Percentiles rank a stretch among this genome's conserved stretches.
These are phyloP conservation scores for Heliconius erato DNA, from an alignment of 2,888 invertebrate genomes.

Conservation along the genomic window DNA sequence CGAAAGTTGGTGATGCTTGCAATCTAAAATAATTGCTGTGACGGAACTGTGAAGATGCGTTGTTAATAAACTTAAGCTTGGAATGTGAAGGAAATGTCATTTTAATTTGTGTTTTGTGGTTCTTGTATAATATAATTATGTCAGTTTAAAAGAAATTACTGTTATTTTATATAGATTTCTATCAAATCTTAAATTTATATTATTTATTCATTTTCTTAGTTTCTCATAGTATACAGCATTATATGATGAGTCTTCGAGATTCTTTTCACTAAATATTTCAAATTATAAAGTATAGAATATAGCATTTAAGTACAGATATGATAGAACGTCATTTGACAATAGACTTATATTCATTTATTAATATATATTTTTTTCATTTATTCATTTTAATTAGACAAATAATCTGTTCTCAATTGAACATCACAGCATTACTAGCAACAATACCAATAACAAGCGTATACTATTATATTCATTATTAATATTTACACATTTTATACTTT, in stretches of 20 bases:
- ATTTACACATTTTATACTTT: no score
- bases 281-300: no score
- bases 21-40: conserved; percentile 32
- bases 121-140: background rate
- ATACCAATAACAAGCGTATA: background rate
- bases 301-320: no score
- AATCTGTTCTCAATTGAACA: background rate
- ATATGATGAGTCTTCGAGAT: background rate
- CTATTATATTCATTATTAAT: no score
- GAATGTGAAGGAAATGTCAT: background rate
- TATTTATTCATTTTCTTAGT: background rate
- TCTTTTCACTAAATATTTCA: background rate
- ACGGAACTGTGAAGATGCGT: conserved; percentile 29
- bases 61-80: conserved; percentile 25
- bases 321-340: no score
- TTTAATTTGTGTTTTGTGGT: background rate
- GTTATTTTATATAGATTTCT: background rate
- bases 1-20: conserved; percentile 30
- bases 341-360: no score
- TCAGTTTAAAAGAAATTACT: background rate
- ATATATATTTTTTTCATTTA: background rate
- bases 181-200: background rate
- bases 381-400: background rate
- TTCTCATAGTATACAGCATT: background rate
- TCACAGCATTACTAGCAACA: background rate